phyloP scores from a whole-genome alignment of 2,113 vertebrate species.

The Genyomyrus donnyi region DNA sequence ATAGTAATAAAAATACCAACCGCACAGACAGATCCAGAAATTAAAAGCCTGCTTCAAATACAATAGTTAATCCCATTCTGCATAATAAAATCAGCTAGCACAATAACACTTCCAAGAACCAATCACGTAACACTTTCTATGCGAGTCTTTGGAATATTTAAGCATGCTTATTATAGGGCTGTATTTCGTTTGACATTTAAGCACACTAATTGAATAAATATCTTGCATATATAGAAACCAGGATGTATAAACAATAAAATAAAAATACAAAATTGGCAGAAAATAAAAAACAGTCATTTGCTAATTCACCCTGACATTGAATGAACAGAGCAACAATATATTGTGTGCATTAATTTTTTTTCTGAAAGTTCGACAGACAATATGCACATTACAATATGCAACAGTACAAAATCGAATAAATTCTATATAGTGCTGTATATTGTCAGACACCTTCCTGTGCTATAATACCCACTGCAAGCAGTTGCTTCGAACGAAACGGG shows the following conservation, averaged over 20 bases:
- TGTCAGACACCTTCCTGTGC: background rate
- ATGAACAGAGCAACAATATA: conserved; percentile 8
- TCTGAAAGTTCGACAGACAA: background rate
- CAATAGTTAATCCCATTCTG: conserved; percentile 61
- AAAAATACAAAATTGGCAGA: conserved; percentile 31
- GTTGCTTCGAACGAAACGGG: background rate
- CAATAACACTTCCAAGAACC: conserved; percentile 18
- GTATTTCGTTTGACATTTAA: conserved; percentile 14
- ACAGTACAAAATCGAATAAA: background rate
- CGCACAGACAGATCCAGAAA: conserved; percentile 74
- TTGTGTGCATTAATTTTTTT: conserved; percentile 6
- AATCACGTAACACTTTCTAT: conserved; percentile 11
- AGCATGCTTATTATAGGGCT: conserved; percentile 19
- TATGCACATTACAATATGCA: background rate
- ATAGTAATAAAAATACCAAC: conserved; percentile 81
- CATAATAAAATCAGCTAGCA: conserved; percentile 58
- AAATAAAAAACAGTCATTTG: conserved; percentile 35
- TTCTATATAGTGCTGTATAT: background rate
- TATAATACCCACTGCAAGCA: background rate
- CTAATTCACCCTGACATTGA: conserved; percentile 27
- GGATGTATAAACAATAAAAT: conserved; percentile 38
- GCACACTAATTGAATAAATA: conserved; percentile 7
- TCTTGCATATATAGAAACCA: conserved; percentile 15
- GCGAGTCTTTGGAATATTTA: conserved; percentile 20
- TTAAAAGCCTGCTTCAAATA: conserved; percentile 75